These are phyloP conservation scores for Zaprionus taronus DNA, from an alignment of 1,140 invertebrate genomes.

Conservation along the genomic window DNA sequence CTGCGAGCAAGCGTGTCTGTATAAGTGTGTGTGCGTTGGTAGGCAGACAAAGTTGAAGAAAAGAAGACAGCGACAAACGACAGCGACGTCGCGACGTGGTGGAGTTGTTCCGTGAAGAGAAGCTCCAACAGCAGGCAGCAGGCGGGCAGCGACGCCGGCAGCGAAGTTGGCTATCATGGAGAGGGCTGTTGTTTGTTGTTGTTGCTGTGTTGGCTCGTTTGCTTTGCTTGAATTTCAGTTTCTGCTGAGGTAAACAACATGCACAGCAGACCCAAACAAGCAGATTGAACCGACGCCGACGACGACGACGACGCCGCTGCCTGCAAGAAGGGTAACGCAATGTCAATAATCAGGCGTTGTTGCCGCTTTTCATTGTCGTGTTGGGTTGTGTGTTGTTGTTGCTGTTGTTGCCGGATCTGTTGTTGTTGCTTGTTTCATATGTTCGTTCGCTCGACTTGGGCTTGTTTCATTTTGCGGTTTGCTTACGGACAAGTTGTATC, in stretches of 20 bases:
- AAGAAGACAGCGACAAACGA: conserved; percentile 61
- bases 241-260: conserved; percentile 78
- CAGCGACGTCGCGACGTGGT: conserved; percentile 24
- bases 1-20: not conserved
- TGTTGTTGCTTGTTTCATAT: conserved; percentile 64
- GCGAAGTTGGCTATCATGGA: conserved; percentile 41
- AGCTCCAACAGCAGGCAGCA: conserved; percentile 53
- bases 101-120: conserved; percentile 34
- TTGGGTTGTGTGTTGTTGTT: conserved; percentile 40
- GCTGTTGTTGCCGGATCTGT: conserved; percentile 59
- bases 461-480: conserved; percentile 77
- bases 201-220: conserved; percentile 41
- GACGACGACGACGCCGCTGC: conserved; percentile 22
- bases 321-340: conserved; percentile 69
- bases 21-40: conserved; percentile 28
- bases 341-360: conserved; percentile 81
- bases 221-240: conserved; percentile 74
- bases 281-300: conserved; percentile 48
- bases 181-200: conserved; percentile 39
- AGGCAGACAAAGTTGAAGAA: conserved; percentile 72
- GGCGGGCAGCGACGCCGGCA: conserved; percentile 18
- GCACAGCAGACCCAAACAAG: conserved; percentile 65
- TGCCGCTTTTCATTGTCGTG: conserved; percentile 72
- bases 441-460: not conserved
- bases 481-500: conserved; percentile 67